Evolutionary conservation across 2,797 vertebrate genomes (phyloP).

Genomic region (Graptemys geographica): DNA sequence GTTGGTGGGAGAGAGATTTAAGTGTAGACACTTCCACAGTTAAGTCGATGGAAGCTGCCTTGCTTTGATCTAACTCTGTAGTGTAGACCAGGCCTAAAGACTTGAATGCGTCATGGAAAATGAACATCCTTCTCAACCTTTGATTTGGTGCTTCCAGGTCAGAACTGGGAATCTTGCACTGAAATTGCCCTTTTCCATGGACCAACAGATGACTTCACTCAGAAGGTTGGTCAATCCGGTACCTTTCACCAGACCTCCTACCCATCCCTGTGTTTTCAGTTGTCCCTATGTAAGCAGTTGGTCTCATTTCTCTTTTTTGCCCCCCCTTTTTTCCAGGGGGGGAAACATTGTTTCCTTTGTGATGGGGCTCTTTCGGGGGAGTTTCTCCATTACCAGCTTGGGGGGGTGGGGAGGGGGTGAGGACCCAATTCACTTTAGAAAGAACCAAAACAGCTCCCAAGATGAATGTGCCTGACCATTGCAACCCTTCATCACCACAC

Average conservation of each 20-base stretch:
- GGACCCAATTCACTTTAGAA: background rate
- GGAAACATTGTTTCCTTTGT: background rate
- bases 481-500: background rate
- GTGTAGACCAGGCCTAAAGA: background rate
- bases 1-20: background rate
- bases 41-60: background rate
- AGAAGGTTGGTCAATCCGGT: accelerated
- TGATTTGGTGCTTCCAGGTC: accelerated
- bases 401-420: background rate
- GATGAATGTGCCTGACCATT: background rate
- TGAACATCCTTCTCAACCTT: background rate
- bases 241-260: background rate
- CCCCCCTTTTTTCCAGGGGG: background rate
- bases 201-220: background rate
- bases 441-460: background rate
- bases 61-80: background rate
- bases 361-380: background rate
- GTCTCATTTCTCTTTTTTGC: accelerated
- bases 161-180: background rate
- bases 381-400: background rate
- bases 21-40: background rate
- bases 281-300: background rate
- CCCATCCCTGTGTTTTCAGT: background rate
- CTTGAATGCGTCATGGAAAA: background rate
- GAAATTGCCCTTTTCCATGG: background rate